Percentiles rank a stretch among this genome's conserved stretches.
Conservation (phyloP, 2,797 vertebrate species). For the Mastacembelus armatus region DNA sequence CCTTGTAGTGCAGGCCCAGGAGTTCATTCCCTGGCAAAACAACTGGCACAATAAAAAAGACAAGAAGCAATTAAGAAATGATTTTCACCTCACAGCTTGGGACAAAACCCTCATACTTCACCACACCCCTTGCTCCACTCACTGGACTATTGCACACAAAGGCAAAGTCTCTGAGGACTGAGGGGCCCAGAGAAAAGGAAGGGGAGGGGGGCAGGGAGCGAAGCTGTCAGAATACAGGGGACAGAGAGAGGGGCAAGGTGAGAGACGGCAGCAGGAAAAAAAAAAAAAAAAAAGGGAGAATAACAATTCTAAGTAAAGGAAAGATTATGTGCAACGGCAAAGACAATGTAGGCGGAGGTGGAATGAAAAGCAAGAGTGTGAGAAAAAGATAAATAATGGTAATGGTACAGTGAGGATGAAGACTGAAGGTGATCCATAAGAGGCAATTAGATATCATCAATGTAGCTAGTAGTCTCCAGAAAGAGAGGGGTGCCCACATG, state of each 20-base stretch:
- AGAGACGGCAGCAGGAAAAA: neutral
- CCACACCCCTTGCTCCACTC: slow-evolving; percentile 22
- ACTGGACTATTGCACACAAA: slow-evolving; percentile 48
- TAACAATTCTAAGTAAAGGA: neutral
- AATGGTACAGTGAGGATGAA: slow-evolving; percentile 40
- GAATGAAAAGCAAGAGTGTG: slow-evolving; percentile 13
- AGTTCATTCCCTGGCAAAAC: slow-evolving; percentile 63
- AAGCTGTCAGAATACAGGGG: neutral
- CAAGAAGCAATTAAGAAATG: slow-evolving; percentile 73
- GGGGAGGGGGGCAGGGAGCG: rapidly evolving
- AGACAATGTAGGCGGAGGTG: neutral
- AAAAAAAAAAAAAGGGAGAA: neutral
- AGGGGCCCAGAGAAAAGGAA: slow-evolving; percentile 12
- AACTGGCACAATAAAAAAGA: slow-evolving; percentile 37
- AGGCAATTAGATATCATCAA: slow-evolving; percentile 59
- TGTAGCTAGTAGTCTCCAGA: slow-evolving; percentile 30
- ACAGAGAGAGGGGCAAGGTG: slow-evolving; percentile 6
- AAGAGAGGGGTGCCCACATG: slow-evolving; percentile 4
- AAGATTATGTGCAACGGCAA: slow-evolving; percentile 1
- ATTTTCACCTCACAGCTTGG: slow-evolving; percentile 74
- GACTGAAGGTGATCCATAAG: slow-evolving; percentile 71
- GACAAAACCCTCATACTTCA: slow-evolving; percentile 53
- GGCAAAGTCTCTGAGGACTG: slow-evolving; percentile 40
- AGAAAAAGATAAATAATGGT: slow-evolving; percentile 60
- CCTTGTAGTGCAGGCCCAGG: slow-evolving; percentile 45